Conservation (phyloP, 2,888 invertebrate genomes). For the Nebria salina region DNA sequence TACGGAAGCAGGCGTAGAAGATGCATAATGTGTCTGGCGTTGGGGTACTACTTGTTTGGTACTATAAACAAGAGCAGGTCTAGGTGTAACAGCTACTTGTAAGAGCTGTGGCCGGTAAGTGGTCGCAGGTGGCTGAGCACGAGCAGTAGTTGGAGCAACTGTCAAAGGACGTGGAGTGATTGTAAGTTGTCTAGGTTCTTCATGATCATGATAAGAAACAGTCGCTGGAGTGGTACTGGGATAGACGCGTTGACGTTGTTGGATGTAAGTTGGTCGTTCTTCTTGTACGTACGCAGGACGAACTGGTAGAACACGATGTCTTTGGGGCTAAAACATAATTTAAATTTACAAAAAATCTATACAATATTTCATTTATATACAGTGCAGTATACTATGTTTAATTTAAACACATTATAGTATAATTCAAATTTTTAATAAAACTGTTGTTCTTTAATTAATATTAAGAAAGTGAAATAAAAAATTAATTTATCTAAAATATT, state of each 20-base stretch:
- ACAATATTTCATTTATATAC: too few species aligned
- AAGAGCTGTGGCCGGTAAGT: conserved; percentile 72
- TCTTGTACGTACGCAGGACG: conserved; percentile 58
- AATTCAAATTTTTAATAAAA: not conserved
- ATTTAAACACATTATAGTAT: not conserved
- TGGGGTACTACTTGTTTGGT: conserved; percentile 57
- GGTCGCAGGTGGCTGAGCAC: conserved; percentile 71
- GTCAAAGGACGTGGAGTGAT: conserved; percentile 71
- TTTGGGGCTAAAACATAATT: conserved; percentile 54
- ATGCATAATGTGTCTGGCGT: conserved; percentile 55
- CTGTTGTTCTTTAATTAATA: not conserved
- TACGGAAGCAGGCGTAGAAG: conserved; percentile 59
- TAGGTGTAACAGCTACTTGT: conserved; percentile 69
- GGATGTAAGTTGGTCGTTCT: conserved; percentile 57
- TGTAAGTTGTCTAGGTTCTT: conserved; percentile 60
- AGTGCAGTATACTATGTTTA: not conserved
- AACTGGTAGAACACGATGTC: conserved; percentile 48
- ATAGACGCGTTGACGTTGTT: conserved; percentile 58
- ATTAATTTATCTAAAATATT: not conserved
- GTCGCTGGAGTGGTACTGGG: conserved; percentile 65
- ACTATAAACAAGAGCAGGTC: conserved; percentile 61
- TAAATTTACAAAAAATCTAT: too few species aligned
- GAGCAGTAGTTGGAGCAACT: conserved; percentile 60
- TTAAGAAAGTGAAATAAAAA: not conserved
- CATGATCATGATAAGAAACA: conserved; percentile 54